Conservation (phyloP, 1,140 invertebrate genomes). For the Drosophila parvula region DNA sequence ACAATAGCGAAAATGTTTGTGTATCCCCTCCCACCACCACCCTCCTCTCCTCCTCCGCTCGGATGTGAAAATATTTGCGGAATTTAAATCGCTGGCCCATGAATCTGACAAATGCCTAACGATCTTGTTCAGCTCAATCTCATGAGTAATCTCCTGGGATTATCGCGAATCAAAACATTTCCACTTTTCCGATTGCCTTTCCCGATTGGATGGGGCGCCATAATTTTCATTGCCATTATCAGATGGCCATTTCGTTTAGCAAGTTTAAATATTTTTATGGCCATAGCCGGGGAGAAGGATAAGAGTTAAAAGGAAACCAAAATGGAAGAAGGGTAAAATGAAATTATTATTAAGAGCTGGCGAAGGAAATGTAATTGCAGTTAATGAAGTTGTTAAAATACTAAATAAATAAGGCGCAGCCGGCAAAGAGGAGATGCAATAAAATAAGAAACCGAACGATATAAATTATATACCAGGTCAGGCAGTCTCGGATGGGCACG, state of each 20-base stretch:
- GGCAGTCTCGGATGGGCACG: constrained; percentile 55
- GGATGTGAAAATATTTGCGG: constrained; percentile 41
- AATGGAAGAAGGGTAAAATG: constrained; percentile 7
- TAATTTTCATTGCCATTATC: constrained; percentile 38
- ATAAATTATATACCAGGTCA: constrained; percentile 55
- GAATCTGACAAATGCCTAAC: constrained; percentile 47
- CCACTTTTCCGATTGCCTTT: constrained; percentile 3
- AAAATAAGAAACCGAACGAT: constrained; percentile 21
- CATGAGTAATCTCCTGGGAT: constrained; percentile 31
- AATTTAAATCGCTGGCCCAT: constrained; percentile 35
- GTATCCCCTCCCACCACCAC: background rate
- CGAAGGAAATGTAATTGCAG: constrained; percentile 39
- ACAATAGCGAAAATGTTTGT: constrained; percentile 44
- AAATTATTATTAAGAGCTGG: constrained; percentile 33
- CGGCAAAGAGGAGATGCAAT: constrained; percentile 4
- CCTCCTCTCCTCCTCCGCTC: background rate
- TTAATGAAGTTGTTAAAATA: constrained; percentile 59
- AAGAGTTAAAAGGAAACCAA: constrained; percentile 1
- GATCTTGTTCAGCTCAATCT: constrained; percentile 38
- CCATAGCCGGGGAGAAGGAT: background rate
- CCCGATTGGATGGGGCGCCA: constrained; percentile 6
- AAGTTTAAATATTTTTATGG: constrained; percentile 36
- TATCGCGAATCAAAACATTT: constrained; percentile 15
- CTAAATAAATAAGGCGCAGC: constrained; percentile 62
- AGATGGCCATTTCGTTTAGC: constrained; percentile 27